Evolutionary conservation across 2,797 vertebrate species (phyloP).

Genomic region (Tamandua tetradactyla): DNA sequence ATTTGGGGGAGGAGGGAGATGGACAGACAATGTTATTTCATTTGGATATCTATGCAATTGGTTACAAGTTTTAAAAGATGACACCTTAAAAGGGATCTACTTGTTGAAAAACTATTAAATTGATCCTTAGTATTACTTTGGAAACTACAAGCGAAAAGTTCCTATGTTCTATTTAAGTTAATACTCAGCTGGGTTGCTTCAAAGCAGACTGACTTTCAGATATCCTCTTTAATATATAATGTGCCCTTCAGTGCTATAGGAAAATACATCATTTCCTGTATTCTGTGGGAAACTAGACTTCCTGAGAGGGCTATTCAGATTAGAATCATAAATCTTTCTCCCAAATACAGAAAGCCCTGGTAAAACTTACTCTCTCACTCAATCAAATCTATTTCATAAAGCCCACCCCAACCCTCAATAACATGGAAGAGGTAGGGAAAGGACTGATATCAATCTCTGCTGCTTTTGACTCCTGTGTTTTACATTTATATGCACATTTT

Average conservation of each 20-base stretch:
- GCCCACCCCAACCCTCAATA: constrained; percentile 59
- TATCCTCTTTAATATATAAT: constrained; percentile 81
- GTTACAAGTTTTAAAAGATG: constrained; percentile 48
- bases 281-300: constrained; percentile 82
- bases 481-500: constrained; percentile 73
- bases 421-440: constrained; percentile 53
- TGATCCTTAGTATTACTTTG: constrained; percentile 66
- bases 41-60: constrained; percentile 49
- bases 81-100: constrained; percentile 58
- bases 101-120: constrained; percentile 53
- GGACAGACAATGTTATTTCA: not conserved
- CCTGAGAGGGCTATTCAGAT: constrained; percentile 80
- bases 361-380: constrained; percentile 78
- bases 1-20: not conserved
- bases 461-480: constrained; percentile 65
- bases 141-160: constrained; percentile 68
- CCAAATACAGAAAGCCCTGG: constrained; percentile 70
- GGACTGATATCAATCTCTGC: constrained; percentile 64
- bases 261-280: constrained; percentile 82
- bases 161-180: constrained; percentile 71
- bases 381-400: constrained; percentile 70
- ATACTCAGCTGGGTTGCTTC: constrained; percentile 80
- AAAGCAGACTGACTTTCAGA: constrained; percentile 79
- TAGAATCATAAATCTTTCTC: constrained; percentile 84
- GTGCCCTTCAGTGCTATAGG: constrained; percentile 71